A percentile compares a stretch with the other conserved stretches of the same genome.
phyloP scores from a whole-genome alignment of 2,113 vertebrate genomes.

The Ptilorrhoa leucosticta region DNA sequence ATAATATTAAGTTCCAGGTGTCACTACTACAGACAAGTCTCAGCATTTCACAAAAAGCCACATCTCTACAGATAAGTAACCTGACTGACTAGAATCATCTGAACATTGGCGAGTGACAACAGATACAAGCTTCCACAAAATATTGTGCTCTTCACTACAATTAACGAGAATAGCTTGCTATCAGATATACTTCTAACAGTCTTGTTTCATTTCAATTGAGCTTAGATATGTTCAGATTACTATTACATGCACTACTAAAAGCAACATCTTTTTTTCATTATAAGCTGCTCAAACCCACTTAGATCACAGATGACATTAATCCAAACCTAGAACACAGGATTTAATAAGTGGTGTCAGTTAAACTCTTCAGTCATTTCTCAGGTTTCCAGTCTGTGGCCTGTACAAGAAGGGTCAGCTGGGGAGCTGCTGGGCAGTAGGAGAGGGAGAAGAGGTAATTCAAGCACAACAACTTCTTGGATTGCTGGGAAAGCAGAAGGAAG shows the following conservation, averaged over 20 bases:
- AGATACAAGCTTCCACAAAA: not conserved
- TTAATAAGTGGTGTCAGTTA: not conserved
- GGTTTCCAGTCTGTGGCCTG: not conserved
- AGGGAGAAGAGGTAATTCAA: not conserved
- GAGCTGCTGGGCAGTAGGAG: not conserved
- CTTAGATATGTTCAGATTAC: not conserved
- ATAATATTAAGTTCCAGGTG: not conserved
- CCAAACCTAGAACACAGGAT: not conserved
- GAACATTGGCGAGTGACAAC: not conserved
- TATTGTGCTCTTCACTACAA: not conserved
- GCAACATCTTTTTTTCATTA: not conserved
- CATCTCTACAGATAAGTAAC: not conserved
- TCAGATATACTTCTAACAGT: not conserved
- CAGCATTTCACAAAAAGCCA: not conserved
- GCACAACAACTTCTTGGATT: not conserved
- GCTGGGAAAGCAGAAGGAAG: not conserved
- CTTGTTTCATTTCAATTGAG: not conserved
- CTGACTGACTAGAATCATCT: not conserved
- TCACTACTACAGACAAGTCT: not conserved
- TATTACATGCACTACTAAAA: not conserved
- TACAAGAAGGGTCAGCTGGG: not conserved
- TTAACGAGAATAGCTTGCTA: not conserved
- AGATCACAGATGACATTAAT: not conserved
- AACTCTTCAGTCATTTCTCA: not conserved
- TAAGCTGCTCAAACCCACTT: not conserved